Base-by-base conservation (phyloP, 2,797 vertebrate species). In the Myoxocephalus aenaeus region DNA sequence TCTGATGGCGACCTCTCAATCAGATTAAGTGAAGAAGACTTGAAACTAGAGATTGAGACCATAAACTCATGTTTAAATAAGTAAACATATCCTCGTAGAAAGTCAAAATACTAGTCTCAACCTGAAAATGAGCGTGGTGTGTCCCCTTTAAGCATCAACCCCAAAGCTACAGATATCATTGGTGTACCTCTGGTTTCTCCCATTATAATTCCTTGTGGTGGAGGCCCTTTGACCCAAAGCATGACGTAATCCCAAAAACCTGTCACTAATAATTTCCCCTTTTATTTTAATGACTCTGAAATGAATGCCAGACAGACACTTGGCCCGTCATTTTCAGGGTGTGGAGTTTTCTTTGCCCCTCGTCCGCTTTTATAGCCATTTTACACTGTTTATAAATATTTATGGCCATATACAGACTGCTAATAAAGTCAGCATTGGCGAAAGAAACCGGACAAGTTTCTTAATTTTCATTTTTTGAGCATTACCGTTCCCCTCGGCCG, bases 251-350 rank as follows among this genome's bases (percentile, higher is more conserved):
- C 94, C 89, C 86, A 75, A 93, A 92, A 94, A 89, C 90, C 77
- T 94, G 94, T 96, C 94, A 95, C 90, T 89, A 95, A 92, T 93
- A 90, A 95, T 96, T 96, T 93, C 82, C 83, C 90, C 90, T 86
- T 27, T 79, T 86, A 66, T 29, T 93, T 92, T 93, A 94, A 92
- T 87, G 92, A 85, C 87, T 32, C 32, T 42, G 65, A 86, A 83
- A 93, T 94, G 90, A 94, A 95, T 93, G 73, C 90, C 91, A 90
- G 86, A 78, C 59, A 18, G 1, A 65, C 65, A 72, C 68, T 27
- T 48, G 59, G 71, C 70, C 85, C 7, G 14, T 67, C 78, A 84
- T 85, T 79, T 87, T 81, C 56, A 74, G 86, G 83, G 88, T 34
- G 79, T 85, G 73, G 70, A 77, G 29, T 32, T 38, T 70, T 57